Conservation (phyloP, 2,888 invertebrate genomes). For the Tenthredo distinguenda region DNA sequence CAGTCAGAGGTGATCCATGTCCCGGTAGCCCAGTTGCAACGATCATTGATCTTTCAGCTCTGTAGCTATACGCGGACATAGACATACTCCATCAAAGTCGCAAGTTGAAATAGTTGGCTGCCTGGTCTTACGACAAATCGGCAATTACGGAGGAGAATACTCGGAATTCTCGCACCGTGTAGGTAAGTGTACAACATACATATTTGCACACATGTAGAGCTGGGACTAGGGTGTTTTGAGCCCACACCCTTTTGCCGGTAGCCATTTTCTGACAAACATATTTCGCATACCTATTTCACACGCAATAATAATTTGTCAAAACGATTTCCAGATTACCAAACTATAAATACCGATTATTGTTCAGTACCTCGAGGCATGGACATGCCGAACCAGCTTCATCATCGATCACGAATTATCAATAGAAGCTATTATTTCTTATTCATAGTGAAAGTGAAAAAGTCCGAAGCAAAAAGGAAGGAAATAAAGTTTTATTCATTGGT, state of each 20-base stretch:
- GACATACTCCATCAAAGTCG: conserved; percentile 21
- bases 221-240: not conserved
- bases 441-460: not conserved
- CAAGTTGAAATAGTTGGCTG: conserved; percentile 26
- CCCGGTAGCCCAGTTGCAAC: not conserved
- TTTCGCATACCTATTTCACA: not conserved
- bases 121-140: conserved; percentile 15
- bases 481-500: not conserved
- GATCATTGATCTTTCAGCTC: conserved; percentile 17
- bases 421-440: not conserved
- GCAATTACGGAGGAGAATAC: conserved; percentile 20
- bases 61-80: not conserved
- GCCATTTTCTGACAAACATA: conserved; percentile 22
- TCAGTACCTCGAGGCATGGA: not conserved
- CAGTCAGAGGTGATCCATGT: not conserved
- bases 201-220: not conserved
- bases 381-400: not conserved
- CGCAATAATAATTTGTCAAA: conserved; percentile 41
- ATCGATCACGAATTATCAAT: not conserved
- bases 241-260: not conserved
- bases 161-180: not conserved
- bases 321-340: conserved; percentile 20
- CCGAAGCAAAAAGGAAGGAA: not conserved
- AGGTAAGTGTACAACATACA: not conserved
- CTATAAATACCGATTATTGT: not conserved